Evolutionary conservation across 1,140 invertebrate genomes (phyloP).

Genomic region (Drosophila mayri): DNA sequence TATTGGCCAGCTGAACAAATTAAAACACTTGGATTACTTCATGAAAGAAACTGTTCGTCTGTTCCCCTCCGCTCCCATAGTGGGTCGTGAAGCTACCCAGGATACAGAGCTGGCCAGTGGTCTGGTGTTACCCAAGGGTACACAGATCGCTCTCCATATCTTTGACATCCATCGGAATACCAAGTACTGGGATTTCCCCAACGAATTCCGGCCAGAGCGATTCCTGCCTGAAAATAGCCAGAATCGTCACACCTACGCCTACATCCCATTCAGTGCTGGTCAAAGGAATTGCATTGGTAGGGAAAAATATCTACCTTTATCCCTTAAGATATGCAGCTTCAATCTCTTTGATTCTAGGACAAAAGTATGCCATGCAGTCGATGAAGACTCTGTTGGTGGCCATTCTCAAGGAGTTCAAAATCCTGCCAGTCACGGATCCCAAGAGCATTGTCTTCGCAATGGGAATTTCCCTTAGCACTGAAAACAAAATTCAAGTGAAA

Average conservation of each 20-base stretch:
- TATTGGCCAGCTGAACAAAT: constrained; percentile 86
- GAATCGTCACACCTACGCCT: constrained; percentile 85
- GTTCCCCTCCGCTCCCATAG: constrained; percentile 89
- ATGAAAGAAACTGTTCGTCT: constrained; percentile 88
- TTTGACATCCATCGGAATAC: constrained; percentile 87
- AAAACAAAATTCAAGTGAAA: constrained; percentile 64
- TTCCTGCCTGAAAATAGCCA: constrained; percentile 88
- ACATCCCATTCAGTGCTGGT: constrained; percentile 87
- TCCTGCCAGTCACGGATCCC: constrained; percentile 78
- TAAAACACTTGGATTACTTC: constrained; percentile 88
- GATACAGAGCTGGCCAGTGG: constrained; percentile 84
- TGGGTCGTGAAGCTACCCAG: constrained; percentile 86
- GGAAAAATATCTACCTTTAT: not conserved
- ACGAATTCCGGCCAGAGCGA: constrained; percentile 91
- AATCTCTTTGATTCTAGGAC: constrained; percentile 38
- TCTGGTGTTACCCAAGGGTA: constrained; percentile 85
- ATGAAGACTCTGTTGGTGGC: constrained; percentile 85
- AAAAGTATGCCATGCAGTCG: constrained; percentile 86
- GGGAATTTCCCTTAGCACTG: constrained; percentile 64
- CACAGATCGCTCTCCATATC: constrained; percentile 84
- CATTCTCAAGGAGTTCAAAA: constrained; percentile 76
- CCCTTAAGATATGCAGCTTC: no score
- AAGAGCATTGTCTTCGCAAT: constrained; percentile 58
- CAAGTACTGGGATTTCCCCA: constrained; percentile 89
- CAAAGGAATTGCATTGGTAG: constrained; percentile 79